These are phyloP conservation scores for Fistularia commersonii DNA, from an alignment of 2,797 vertebrate genomes.

Conservation along the genomic window DNA sequence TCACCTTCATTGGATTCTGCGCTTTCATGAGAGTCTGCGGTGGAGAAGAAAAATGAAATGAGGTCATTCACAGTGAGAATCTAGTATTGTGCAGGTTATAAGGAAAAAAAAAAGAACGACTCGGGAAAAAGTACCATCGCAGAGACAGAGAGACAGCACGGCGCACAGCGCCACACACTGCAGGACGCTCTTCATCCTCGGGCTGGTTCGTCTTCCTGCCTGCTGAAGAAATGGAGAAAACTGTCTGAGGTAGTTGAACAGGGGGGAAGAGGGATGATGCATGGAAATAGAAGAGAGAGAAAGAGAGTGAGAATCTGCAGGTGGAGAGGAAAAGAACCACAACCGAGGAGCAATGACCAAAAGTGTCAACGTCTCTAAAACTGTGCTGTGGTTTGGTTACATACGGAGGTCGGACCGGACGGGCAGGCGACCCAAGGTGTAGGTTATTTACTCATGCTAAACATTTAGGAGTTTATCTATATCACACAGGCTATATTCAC, in stretches of 20 bases:
- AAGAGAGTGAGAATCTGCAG: too few relatives aligned
- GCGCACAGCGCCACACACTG: constrained; percentile 55
- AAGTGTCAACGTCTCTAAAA: constrained; percentile 23
- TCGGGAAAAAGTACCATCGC: constrained; percentile 42
- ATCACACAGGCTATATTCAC: too few relatives aligned
- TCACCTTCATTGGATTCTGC: constrained; percentile 78
- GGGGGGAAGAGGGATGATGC: too few relatives aligned
- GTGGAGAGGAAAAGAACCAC: constrained; percentile 6
- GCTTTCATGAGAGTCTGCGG: constrained; percentile 76
- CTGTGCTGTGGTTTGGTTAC: constrained; percentile 19
- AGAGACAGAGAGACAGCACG: constrained; percentile 50
- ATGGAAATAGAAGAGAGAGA: too few relatives aligned
- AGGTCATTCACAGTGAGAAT: constrained; percentile 39
- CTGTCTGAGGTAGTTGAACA: background rate
- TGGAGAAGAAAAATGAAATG: constrained; percentile 44
- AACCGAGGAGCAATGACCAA: constrained; percentile 13
- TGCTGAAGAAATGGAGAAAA: constrained; percentile 29
- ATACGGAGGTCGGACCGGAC: background rate
- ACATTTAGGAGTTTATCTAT: too few relatives aligned
- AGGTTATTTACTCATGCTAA: too few relatives aligned
- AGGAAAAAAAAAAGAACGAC: background rate
- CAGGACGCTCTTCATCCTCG: constrained; percentile 64
- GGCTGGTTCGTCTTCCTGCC: constrained; percentile 18
- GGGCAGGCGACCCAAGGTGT: too few relatives aligned
- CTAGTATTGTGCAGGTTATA: background rate